Evolutionary conservation across 2,113 vertebrate genomes (phyloP).

Genomic region (Triplophysa siluroides): DNA sequence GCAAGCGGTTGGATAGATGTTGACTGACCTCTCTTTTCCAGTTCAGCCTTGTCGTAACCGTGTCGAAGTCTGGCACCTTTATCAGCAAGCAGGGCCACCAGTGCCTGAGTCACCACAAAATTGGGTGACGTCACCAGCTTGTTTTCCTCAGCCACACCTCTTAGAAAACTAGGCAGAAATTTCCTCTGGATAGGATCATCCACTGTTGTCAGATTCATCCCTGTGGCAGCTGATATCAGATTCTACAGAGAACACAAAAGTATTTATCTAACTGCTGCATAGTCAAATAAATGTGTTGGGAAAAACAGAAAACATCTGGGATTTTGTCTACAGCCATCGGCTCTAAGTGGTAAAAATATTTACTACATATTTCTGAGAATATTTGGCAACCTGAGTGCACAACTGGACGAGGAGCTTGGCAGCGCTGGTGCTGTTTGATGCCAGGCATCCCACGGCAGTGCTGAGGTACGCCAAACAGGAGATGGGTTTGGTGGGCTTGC

Average conservation of each 20-base stretch:
- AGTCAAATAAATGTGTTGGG: too few relatives aligned
- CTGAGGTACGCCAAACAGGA: slow-evolving; percentile 96
- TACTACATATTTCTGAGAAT: not conserved
- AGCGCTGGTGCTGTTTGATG: slow-evolving; percentile 91
- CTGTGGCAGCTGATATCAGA: slow-evolving; percentile 95
- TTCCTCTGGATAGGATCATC: slow-evolving; percentile 96
- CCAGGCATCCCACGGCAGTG: slow-evolving; percentile 94
- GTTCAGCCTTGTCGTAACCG: slow-evolving; percentile 88
- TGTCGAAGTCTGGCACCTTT: slow-evolving; percentile 92
- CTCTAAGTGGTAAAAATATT: not conserved
- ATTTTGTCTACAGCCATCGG: not conserved
- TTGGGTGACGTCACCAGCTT: slow-evolving; percentile 96
- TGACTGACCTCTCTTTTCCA: slow-evolving; percentile 90
- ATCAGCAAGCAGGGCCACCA: slow-evolving; percentile 93
- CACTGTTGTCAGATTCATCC: slow-evolving; percentile 94
- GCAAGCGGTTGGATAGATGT: not conserved
- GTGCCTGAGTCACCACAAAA: slow-evolving; percentile 96
- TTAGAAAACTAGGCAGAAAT: slow-evolving; percentile 93
- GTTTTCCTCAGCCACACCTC: slow-evolving; percentile 94
- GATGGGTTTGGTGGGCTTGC: slow-evolving; percentile 92
- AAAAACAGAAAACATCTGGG: too few relatives aligned
- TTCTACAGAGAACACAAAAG: slow-evolving; percentile 74
- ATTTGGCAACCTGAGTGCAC: slow-evolving; percentile 86
- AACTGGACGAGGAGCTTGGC: slow-evolving; percentile 94
- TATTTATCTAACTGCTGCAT: not conserved